phyloP scores from a whole-genome alignment of 2,797 vertebrate species.

The Nannoperca obscura region DNA sequence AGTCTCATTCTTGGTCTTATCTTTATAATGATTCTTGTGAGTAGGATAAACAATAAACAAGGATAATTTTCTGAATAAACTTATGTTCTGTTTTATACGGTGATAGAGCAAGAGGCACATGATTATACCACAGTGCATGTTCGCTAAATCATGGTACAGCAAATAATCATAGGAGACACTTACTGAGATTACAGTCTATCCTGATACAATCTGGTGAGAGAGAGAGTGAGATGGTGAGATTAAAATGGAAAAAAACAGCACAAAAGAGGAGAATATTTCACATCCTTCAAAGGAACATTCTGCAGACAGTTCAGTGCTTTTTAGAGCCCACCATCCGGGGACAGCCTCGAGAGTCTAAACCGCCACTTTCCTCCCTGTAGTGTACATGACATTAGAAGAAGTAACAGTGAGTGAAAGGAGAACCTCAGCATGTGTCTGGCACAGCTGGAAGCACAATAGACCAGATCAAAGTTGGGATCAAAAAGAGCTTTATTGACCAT shows the following conservation, averaged over 20 bases:
- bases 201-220: slow-evolving; percentile 98
- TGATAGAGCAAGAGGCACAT: slow-evolving; percentile 55
- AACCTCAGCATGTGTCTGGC: slow-evolving; percentile 67
- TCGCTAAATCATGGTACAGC: slow-evolving; percentile 73
- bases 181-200: slow-evolving; percentile 99
- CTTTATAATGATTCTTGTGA: slow-evolving; percentile 47
- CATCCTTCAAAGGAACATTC: slow-evolving; percentile 97
- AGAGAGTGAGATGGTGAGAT: slow-evolving; percentile 93
- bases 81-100: slow-evolving; percentile 46
- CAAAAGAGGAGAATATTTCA: slow-evolving; percentile 88
- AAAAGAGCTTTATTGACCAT: slow-evolving; percentile 61
- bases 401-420: slow-evolving; percentile 58
- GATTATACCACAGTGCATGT: slow-evolving; percentile 69
- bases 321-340: slow-evolving; percentile 94
- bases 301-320: slow-evolving; percentile 89
- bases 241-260: slow-evolving; percentile 82
- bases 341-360: slow-evolving; percentile 90
- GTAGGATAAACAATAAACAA: slow-evolving; percentile 48
- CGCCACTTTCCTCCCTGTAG: slow-evolving; percentile 83
- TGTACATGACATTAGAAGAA: slow-evolving; percentile 51
- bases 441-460: slow-evolving; percentile 52
- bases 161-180: slow-evolving; percentile 89
- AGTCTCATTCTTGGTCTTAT: slow-evolving; percentile 43
- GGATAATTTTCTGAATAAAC: slow-evolving; percentile 36
- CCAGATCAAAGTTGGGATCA: slow-evolving; percentile 64